A percentile compares a stretch with the other conserved stretches of the same genome.
Conservation (phyloP, 2,888 invertebrate species). For the Altica lythri region DNA sequence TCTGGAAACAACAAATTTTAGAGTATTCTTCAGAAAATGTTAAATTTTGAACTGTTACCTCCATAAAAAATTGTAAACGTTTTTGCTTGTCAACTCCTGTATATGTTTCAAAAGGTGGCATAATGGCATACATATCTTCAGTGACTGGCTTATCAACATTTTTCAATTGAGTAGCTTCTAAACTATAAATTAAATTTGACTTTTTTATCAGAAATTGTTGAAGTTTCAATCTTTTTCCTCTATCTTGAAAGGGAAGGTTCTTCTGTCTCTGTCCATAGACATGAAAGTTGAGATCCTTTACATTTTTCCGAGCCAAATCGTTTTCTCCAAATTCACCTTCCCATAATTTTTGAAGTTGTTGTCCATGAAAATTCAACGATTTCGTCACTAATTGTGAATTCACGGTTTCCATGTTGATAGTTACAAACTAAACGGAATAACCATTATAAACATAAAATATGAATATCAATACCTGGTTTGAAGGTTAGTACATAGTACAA, state of each 20-base stretch:
- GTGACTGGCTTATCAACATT: constrained; percentile 60
- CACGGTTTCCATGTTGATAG: constrained; percentile 59
- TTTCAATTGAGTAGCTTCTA: constrained; percentile 55
- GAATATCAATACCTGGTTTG: not conserved
- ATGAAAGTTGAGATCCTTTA: constrained; percentile 71
- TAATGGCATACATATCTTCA: constrained; percentile 74
- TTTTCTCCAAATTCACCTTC: constrained; percentile 81
- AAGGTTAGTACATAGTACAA: not conserved
- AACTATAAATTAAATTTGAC: constrained; percentile 75
- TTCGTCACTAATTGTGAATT: constrained; percentile 67
- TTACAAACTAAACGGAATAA: too few relatives aligned
- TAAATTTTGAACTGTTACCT: too few relatives aligned
- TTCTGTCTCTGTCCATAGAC: constrained; percentile 81
- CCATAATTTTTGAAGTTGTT: constrained; percentile 86
- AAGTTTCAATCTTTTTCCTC: constrained; percentile 79
- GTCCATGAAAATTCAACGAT: constrained; percentile 83
- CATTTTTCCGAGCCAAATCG: constrained; percentile 67
- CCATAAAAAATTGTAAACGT: constrained; percentile 78
- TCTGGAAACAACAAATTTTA: constrained; percentile 52
- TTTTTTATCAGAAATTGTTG: constrained; percentile 89
- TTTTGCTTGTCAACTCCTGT: constrained; percentile 78
- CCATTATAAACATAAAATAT: not conserved
- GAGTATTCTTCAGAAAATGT: not conserved
- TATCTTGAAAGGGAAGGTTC: constrained; percentile 80
- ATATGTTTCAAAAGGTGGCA: constrained; percentile 88